Evolutionary conservation across 2,113 vertebrate species (phyloP).

Genomic region (Scatophagus argus): DNA sequence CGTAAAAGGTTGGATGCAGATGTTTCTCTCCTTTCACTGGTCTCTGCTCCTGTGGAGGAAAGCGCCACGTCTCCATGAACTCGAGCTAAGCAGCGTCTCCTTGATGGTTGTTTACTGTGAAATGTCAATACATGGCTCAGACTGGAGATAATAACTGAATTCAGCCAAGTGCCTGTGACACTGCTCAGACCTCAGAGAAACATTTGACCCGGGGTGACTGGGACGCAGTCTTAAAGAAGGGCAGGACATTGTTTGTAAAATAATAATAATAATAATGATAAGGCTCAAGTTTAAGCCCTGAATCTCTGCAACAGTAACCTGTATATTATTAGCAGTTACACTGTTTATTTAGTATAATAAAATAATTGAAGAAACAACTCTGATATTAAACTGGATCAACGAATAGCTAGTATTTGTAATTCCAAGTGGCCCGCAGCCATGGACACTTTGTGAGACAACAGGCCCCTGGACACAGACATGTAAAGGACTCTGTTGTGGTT

Average conservation of each 20-base stretch:
- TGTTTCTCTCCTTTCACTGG: not conserved
- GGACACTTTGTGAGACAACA: not conserved
- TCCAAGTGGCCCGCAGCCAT: no score
- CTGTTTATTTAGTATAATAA: no score
- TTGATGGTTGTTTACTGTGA: not conserved
- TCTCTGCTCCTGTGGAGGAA: no score
- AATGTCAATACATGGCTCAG: not conserved
- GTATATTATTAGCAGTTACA: not conserved
- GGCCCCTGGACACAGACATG: not conserved
- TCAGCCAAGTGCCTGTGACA: not conserved
- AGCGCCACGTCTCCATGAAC: no score
- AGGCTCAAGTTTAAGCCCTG: not conserved
- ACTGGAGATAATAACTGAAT: not conserved
- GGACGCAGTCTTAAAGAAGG: no score
- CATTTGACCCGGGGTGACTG: no score
- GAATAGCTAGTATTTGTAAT: not conserved
- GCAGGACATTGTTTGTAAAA: not conserved
- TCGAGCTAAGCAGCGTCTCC: not conserved
- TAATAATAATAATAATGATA: not conserved
- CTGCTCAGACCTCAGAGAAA: not conserved
- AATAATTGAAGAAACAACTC: no score
- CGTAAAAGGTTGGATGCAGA: not conserved
- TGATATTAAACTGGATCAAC: no score
- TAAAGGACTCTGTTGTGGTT: not conserved
- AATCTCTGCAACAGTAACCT: not conserved